Base-by-base conservation (phyloP, 2,888 invertebrate genomes). In the Nomada hirtipes region DNA sequence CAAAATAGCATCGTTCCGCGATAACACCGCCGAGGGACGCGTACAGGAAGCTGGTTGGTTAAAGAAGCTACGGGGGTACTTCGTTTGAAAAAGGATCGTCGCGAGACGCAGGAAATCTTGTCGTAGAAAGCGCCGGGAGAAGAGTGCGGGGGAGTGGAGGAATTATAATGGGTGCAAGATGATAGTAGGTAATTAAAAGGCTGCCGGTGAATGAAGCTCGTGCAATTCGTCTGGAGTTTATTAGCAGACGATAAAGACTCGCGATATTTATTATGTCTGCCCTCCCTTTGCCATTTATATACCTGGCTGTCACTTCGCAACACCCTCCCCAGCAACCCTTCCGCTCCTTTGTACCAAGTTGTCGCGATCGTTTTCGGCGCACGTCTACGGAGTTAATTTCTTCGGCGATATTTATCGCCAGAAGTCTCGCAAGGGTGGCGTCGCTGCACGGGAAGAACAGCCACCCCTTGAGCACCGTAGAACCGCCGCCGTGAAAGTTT, bases 401-500 rank as follows among this genome's bases (percentile, higher is more conserved):
- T 64, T 64, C 65, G 44, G 7, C 11, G 63, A 70, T 71, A 71
- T 67, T 76, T 77, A 76, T 76, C 70, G 53, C 36, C 36, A 2
- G 57, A 47, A 70, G 64, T 23, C 53, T n/a, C 65, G n/a, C 9
- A 50, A 20, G 11, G 42, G 36, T 36, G 36, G 53, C 11, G 23
- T 7, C 50, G 23, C 3, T 10, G 47, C 57, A 18, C 23, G 18
- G 42, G 61, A 42, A 11, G 23, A 26, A 67, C 53, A 29, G 20
- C 65, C 59, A 36, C 36, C 23, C 44, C 20, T 63, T 50, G 53
- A n/a, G 36, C 36, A 36, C 36, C 36, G 36, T 36, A 1, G 36
- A 18, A 11, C 68, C 72, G 68, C 76, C 72, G 63, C 73, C 76
- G 76, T 86, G 87, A 91, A 92, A 92, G 86, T 92, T 92, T 92